Evolutionary conservation across 2,113 vertebrate species (phyloP).

Genomic region (Cyprinodon variegatus): DNA sequence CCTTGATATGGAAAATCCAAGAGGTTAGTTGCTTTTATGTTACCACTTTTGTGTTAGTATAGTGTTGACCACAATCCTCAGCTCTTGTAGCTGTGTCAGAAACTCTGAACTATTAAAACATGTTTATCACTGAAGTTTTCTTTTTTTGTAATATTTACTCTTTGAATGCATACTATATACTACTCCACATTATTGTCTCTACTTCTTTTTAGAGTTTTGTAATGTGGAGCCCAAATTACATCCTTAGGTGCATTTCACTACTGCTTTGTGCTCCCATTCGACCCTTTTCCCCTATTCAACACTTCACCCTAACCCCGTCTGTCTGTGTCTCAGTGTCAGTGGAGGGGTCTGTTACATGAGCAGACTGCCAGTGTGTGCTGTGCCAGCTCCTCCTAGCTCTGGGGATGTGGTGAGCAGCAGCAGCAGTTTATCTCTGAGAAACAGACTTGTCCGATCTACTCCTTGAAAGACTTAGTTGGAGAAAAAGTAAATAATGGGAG

Average conservation of each 20-base stretch:
- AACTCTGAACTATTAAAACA: background rate
- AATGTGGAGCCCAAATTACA: constrained; percentile 11
- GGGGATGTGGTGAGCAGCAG: constrained; percentile 71
- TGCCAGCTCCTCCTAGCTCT: constrained; percentile 74
- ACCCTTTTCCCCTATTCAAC: constrained; percentile 22
- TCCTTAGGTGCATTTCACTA: constrained; percentile 42
- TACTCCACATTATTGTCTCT: too few relatives aligned
- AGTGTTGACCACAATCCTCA: background rate
- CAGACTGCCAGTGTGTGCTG: constrained; percentile 59
- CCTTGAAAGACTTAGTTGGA: constrained; percentile 61
- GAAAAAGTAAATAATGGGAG: constrained; percentile 45
- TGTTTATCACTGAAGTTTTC: background rate
- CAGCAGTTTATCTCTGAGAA: constrained; percentile 81
- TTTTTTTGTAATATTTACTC: background rate
- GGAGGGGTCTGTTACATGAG: constrained; percentile 73
- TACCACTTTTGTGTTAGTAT: background rate
- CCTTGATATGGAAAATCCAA: background rate
- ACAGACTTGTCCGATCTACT: constrained; percentile 76
- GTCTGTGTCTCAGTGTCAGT: constrained; percentile 64
- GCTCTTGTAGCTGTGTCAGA: background rate
- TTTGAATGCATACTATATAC: background rate
- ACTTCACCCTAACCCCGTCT: constrained; percentile 27
- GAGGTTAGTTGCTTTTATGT: background rate
- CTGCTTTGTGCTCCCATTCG: constrained; percentile 25
- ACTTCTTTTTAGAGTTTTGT: background rate